Conservation (phyloP, 2,113 vertebrate species). For the Danionella cerebrum region DNA sequence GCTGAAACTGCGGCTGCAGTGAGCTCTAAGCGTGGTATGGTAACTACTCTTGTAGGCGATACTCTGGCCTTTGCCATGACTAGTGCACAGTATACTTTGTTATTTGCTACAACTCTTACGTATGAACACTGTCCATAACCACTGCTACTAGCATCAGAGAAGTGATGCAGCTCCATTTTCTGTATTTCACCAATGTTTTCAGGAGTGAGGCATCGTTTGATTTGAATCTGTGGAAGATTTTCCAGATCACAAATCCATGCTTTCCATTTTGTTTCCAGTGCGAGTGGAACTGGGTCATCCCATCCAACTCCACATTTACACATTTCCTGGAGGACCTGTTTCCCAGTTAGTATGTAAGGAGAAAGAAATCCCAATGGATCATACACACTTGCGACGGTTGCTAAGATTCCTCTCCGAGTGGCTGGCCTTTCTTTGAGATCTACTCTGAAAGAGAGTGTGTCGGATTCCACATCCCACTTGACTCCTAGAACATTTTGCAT, state of each 20-base stretch:
- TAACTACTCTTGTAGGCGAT: neutral
- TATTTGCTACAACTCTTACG: neutral
- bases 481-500: constrained; percentile 26
- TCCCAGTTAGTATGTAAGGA: neutral
- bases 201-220: neutral
- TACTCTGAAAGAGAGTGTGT: constrained; percentile 20
- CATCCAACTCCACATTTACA: neutral
- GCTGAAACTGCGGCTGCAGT: constrained; percentile 7
- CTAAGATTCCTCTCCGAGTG: constrained; percentile 4
- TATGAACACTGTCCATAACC: constrained; percentile 18
- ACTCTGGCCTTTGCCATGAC: constrained; percentile 6
- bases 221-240: neutral
- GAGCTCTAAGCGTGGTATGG: constrained; percentile 15
- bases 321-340: neutral
- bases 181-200: neutral
- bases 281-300: neutral
- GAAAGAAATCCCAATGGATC: constrained; percentile 12
- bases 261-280: no score
- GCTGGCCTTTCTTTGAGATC: neutral
- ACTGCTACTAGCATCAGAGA: constrained; percentile 13
- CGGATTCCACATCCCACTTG: constrained; percentile 1
- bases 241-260: no score
- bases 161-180: constrained; percentile 14
- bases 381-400: neutral
- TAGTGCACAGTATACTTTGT: constrained; percentile 11